Conservation (phyloP, 2,888 invertebrate species). For the Crematogaster levior region DNA sequence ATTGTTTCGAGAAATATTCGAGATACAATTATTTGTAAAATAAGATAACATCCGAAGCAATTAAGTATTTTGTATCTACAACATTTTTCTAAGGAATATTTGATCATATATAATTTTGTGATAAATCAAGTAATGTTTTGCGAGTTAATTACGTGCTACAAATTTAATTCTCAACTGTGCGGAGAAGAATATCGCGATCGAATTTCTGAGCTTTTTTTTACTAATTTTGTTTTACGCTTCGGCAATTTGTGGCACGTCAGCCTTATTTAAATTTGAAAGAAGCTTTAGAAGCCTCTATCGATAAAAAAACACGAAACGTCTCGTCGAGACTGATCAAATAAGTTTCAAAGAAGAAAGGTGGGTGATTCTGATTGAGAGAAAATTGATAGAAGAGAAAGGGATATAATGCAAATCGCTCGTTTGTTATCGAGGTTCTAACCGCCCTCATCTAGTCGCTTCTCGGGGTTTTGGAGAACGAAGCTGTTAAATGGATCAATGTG, state of each 20-base stretch:
- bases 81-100: neutral
- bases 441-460: conserved; percentile 23
- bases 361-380: conserved; percentile 50
- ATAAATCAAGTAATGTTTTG: conserved; percentile 9
- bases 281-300: conserved; percentile 40
- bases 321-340: conserved; percentile 63
- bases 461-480: conserved; percentile 40
- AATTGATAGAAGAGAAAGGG: conserved; percentile 23
- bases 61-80: neutral
- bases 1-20: neutral
- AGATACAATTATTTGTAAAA: neutral
- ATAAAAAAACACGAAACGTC: conserved; percentile 57
- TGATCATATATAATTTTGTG: neutral
- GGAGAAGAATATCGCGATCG: conserved; percentile 2
- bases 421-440: conserved; percentile 46
- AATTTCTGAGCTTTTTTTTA: conserved; percentile 13
- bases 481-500: conserved; percentile 31
- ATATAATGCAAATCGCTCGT: conserved; percentile 62
- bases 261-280: conserved; percentile 62
- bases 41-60: neutral
- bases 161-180: neutral
- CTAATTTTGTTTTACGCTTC: conserved; percentile 39
- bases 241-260: conserved; percentile 32
- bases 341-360: conserved; percentile 47
- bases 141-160: neutral